A percentile compares a stretch with the other conserved stretches of the same genome.
Conservation (phyloP, 2,797 vertebrate species). For the Buphagus erythrorhynchus region DNA sequence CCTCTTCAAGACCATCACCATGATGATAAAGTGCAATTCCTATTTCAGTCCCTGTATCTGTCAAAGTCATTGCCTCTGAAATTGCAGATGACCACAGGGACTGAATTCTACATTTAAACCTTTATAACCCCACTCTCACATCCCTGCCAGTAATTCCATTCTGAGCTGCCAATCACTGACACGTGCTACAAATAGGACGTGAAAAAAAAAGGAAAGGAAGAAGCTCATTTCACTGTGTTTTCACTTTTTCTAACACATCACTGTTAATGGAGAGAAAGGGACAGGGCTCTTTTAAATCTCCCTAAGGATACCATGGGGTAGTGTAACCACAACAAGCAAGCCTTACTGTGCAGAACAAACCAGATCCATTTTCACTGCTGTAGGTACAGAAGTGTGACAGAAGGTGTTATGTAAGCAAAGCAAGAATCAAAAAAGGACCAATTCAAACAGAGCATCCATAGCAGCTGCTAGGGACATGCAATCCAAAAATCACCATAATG, state of each 20-base stretch:
- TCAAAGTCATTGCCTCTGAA: background rate
- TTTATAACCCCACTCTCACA: background rate
- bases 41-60: background rate
- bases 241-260: background rate
- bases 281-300: background rate
- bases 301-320: background rate
- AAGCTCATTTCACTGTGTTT: background rate
- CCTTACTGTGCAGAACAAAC: background rate
- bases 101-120: conserved; percentile 2
- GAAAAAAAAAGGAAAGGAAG: background rate
- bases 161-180: background rate
- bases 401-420: background rate
- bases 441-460: background rate
- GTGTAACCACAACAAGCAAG: background rate
- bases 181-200: background rate
- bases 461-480: background rate
- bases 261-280: background rate
- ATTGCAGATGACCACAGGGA: background rate
- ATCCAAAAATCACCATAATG: background rate
- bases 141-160: background rate
- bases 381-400: background rate
- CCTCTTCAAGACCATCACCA: background rate
- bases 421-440: background rate
- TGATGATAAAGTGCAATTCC: background rate
- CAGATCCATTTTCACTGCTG: background rate